phyloP scores from a whole-genome alignment of 2,888 invertebrate species.

The Acleris holmiana region DNA sequence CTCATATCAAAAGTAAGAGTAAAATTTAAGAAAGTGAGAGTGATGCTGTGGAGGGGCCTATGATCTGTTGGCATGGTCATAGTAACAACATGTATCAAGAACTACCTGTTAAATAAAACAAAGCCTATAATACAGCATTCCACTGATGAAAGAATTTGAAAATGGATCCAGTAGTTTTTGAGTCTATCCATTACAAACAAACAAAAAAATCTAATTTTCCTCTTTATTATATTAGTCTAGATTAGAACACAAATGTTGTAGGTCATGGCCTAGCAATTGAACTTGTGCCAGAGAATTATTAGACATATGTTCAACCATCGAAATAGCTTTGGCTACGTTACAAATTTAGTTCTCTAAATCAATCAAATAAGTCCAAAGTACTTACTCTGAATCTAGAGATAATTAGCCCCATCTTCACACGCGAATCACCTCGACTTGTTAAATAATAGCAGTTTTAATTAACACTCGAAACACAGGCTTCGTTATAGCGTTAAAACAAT shows the following conservation, averaged over 20 bases:
- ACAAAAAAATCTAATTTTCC: conserved; percentile 14
- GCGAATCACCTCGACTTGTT: conserved; percentile 43
- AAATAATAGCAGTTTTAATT: conserved; percentile 44
- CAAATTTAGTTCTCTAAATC: conserved; percentile 49
- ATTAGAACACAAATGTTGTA: conserved; percentile 44
- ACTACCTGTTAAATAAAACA: no score
- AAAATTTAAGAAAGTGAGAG: conserved; percentile 10
- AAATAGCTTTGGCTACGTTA: conserved; percentile 74
- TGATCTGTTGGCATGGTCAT: not conserved
- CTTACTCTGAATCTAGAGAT: conserved; percentile 88
- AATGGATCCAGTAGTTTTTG: no score
- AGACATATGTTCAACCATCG: conserved; percentile 53
- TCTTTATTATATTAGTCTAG: no score
- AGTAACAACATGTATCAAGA: no score
- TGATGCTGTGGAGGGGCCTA: conserved; percentile 8
- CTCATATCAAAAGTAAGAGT: conserved; percentile 15
- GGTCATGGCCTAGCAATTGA: conserved; percentile 71
- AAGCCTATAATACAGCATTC: no score
- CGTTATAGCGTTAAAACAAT: conserved; percentile 57
- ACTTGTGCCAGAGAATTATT: conserved; percentile 70
- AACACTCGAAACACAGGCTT: conserved; percentile 54
- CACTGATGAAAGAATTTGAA: no score
- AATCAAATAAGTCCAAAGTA: conserved; percentile 51
- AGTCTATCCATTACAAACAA: not conserved
- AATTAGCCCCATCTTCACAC: conserved; percentile 85